Evolutionary conservation across 1,140 invertebrate species (phyloP), one percentile per base, ranked within the genome.

Genomic region (Diplogasteroides magnus): DNA sequence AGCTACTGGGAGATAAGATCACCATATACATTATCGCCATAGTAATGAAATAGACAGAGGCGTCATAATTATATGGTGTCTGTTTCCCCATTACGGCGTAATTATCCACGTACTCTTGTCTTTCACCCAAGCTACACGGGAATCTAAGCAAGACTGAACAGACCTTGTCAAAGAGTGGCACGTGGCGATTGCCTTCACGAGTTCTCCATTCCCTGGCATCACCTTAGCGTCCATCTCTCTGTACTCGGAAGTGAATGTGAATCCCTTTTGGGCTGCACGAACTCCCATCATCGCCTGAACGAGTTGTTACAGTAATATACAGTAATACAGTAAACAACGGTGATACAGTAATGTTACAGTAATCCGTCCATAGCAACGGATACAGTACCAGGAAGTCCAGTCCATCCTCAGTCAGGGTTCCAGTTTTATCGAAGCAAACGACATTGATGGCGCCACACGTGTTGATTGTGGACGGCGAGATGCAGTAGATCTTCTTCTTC

Each of bases 321-420:
- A n/a, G n/a, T n/a, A n/a, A n/a, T n/a, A n/a, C n/a, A n/a, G n/a
- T n/a, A n/a, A n/a, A n/a, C n/a, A n/a, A n/a, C n/a, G n/a, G n/a
- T n/a, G n/a, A n/a, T n/a, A n/a, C n/a, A n/a, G n/a, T n/a, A n/a
- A n/a, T n/a, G n/a, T n/a, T n/a, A n/a, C n/a, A n/a, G n/a, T n/a
- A n/a, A n/a, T n/a, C n/a, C n/a, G n/a, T n/a, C n/a, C n/a, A 6
- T 48, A 48, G 6, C 6, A 11, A 48, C 37, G 6, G 37, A 48
- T 48, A 48, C 6, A 6, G 6, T 19, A 48, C 37, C 37, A 91
- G 91, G 85, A 97, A 89, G 80, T 95, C 92, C 31, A 97, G 84
- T 19, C 93, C 93, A 83, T 97, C 94, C 85, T 97, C 90, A 26
- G 93, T 93, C 75, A 96, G 83, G 0, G 94, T 97, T 32, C 94